These are phyloP conservation scores for Pogoniulus pusillus DNA, from an alignment of 2,797 vertebrate genomes.

Conservation along the genomic window DNA sequence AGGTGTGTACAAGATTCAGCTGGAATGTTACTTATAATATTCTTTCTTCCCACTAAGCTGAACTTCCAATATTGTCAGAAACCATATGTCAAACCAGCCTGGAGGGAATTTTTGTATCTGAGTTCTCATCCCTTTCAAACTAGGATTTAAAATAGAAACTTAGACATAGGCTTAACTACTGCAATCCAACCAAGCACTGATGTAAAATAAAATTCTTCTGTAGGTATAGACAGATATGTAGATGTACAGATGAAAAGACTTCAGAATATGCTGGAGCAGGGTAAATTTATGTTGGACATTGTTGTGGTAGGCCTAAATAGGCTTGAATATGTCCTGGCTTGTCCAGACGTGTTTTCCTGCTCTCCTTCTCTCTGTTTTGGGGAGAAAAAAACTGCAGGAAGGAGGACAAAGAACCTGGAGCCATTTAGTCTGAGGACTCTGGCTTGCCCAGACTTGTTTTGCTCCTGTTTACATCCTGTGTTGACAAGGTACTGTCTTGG, in stretches of 20 bases:
- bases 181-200: neutral
- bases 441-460: too few relatives aligned
- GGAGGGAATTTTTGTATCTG: neutral
- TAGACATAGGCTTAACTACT: neutral
- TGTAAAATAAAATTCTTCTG: neutral
- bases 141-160: neutral
- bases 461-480: too few relatives aligned
- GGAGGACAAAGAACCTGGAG: too few relatives aligned
- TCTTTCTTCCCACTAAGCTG: neutral
- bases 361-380: too few relatives aligned
- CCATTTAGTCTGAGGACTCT: too few relatives aligned
- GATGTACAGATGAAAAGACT: neutral
- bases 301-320: too few relatives aligned
- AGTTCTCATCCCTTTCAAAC: slow-evolving; percentile 8
- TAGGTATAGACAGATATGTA: neutral
- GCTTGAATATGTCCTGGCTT: too few relatives aligned
- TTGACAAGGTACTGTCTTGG: too few relatives aligned
- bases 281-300: too few relatives aligned
- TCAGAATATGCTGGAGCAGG: neutral
- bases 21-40: neutral
- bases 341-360: too few relatives aligned
- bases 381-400: too few relatives aligned
- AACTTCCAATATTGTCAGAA: neutral
- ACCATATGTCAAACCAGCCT: neutral
- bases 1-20: neutral